Conservation (phyloP, 2,797 vertebrate genomes). For the Sebastes kiyomatsui region DNA sequence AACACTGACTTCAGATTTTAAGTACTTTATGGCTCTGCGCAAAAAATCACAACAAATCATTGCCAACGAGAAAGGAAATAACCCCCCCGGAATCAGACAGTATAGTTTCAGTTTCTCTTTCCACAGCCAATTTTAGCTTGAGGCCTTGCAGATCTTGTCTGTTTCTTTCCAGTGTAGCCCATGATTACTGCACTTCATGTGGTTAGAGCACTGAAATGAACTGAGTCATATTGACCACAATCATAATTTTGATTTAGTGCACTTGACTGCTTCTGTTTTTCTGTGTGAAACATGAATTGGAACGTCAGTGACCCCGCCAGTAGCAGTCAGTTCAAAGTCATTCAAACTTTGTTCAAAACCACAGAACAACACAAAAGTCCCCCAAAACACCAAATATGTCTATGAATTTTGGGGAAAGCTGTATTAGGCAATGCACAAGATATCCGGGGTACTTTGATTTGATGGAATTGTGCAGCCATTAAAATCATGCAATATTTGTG, state of each 20-base stretch:
- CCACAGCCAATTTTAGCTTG: background rate
- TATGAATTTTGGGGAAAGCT: background rate
- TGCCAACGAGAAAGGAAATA: constrained; percentile 8
- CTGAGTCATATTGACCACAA: constrained; percentile 22
- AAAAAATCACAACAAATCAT: background rate
- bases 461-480: background rate
- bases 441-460: background rate
- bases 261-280: constrained; percentile 24
- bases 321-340: background rate
- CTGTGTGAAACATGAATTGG: constrained; percentile 8
- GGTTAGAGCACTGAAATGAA: background rate
- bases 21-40: background rate
- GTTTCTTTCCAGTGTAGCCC: background rate
- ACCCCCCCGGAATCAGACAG: background rate
- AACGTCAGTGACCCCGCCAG: background rate
- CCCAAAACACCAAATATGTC: background rate
- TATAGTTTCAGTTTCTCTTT: constrained; percentile 25
- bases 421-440: background rate
- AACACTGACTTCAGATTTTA: background rate
- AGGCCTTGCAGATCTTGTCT: background rate
- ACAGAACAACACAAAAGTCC: background rate
- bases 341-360: constrained; percentile 2
- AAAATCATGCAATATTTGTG: background rate
- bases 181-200: background rate
- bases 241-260: constrained; percentile 22